A percentile compares a stretch with the other conserved stretches of the same genome.
These are phyloP conservation scores for Diplolepis rosae DNA, from an alignment of 2,888 invertebrate species.

Conservation along the genomic window DNA sequence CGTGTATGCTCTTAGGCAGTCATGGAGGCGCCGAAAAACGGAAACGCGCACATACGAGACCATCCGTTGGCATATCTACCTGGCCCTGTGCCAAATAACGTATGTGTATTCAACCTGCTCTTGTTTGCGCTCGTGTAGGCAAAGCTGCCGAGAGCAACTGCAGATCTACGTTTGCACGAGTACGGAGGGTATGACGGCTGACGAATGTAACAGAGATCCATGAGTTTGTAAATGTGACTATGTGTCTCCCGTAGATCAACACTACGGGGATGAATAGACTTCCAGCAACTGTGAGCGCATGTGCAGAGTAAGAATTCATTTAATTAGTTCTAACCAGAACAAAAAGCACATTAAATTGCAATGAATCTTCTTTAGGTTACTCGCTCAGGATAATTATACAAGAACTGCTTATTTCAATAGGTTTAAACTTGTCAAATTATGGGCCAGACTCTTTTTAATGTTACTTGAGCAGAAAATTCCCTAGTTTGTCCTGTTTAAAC, in stretches of 20 bases:
- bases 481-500: too few species aligned
- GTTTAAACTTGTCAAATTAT: too few species aligned
- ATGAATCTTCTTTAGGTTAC: too few species aligned
- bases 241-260: conserved; percentile 18
- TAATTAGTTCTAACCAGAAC: neutral
- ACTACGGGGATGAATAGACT: conserved; percentile 20
- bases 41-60: conserved; percentile 41
- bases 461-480: too few species aligned
- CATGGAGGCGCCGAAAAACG: conserved; percentile 49
- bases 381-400: too few species aligned
- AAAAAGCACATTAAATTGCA: neutral
- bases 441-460: too few species aligned
- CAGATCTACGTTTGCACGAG: conserved; percentile 29
- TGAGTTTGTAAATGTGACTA: conserved; percentile 38
- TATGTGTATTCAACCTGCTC: conserved; percentile 52
- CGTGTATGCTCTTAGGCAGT: conserved; percentile 42
- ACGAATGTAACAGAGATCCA: conserved; percentile 43
- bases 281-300: neutral
- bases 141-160: conserved; percentile 46
- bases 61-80: conserved; percentile 53
- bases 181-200: conserved; percentile 43
- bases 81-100: conserved; percentile 66
- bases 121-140: conserved; percentile 52
- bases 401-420: too few species aligned
- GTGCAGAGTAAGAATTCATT: neutral